Base-by-base conservation (phyloP, 2,113 vertebrate species). In the Oostethus manadensis region DNA sequence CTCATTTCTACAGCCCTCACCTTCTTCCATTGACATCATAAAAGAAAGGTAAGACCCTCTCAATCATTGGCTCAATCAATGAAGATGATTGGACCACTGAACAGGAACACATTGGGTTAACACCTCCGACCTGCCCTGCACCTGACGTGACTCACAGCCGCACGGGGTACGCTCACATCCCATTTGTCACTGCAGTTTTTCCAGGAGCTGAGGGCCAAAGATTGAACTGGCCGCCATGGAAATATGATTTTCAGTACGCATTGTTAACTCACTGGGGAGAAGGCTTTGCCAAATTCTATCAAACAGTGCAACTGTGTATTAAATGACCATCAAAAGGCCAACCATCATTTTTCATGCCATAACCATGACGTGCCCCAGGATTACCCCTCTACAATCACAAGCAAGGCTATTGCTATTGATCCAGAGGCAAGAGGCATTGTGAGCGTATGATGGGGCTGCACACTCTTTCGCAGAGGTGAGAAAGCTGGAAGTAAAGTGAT, bases 71-170 rank as follows among this genome's bases (percentile, higher is more conserved):
- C 70, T 79, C 87, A 76, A 54, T 78, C 78, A 78, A 80, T 82
- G 81, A 74, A 87, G 78, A 84, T 89, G 89, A 88, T 82, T 86
- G 78, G 85, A 88, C 88, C 84, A 87, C 76, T 73, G 66, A 88
- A 86, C 88, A 86, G 87, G 86, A 88, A 89, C 85, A 74, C 80
- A 88, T 82, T 84, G 81, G 87, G 80, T 81, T 81, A 80, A 81
- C 75, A 84, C 79, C 83, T 80, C 77, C 69, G 78, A 84, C 73
- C 73, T 75, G 59, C 70, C 61, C 63, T 48, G 56, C 78, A 81
- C 78, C 76, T 87, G 82, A 81, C 73, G 66, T 73, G 83, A 89
- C 87, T 74, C 77, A 66, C 68, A 69, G 82, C 74, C 75, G 75
- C 79, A 68, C 73, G 35, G 66, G 63, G 35, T 60, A 67, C 16